Evolutionary conservation across 35 echinoderm and acorn worm genomes (phyloP).

Genomic region (Lytechinus pictus): DNA sequence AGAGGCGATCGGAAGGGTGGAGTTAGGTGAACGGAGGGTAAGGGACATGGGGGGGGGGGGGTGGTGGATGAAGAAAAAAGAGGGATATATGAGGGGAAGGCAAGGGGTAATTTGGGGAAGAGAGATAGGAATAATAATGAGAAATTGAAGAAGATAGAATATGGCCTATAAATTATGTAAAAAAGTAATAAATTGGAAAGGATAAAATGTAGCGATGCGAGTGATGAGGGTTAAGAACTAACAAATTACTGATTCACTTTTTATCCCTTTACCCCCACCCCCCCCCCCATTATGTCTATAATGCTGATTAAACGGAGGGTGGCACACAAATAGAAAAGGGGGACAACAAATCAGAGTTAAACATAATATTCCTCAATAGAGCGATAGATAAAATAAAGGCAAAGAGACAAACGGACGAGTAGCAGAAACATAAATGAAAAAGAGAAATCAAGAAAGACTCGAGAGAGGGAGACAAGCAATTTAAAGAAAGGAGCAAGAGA

Average conservation of each 20-base stretch:
- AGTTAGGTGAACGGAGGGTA: neutral
- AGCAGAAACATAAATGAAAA: neutral
- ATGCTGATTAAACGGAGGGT: too few species aligned
- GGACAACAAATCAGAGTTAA: too few species aligned
- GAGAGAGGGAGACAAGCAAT: neutral
- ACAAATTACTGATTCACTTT: too few species aligned
- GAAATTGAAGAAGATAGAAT: too few species aligned
- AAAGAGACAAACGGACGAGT: neutral
- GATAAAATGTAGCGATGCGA: too few species aligned
- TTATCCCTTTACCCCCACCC: too few species aligned
- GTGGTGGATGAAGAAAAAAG: neutral
- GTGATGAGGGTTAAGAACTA: too few species aligned
- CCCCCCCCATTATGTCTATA: too few species aligned
- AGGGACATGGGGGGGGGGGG: neutral
- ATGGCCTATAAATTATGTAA: too few species aligned
- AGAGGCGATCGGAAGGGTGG: neutral
- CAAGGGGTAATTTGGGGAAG: neutral
- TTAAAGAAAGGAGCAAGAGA: neutral
- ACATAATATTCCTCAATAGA: neutral
- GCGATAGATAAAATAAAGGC: neutral
- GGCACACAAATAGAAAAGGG: neutral
- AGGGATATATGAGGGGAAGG: neutral
- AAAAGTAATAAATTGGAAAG: too few species aligned
- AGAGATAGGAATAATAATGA: neutral
- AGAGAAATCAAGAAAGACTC: neutral